Base-by-base conservation (phyloP, 2,888 invertebrate genomes). In the Gibbula magus region DNA sequence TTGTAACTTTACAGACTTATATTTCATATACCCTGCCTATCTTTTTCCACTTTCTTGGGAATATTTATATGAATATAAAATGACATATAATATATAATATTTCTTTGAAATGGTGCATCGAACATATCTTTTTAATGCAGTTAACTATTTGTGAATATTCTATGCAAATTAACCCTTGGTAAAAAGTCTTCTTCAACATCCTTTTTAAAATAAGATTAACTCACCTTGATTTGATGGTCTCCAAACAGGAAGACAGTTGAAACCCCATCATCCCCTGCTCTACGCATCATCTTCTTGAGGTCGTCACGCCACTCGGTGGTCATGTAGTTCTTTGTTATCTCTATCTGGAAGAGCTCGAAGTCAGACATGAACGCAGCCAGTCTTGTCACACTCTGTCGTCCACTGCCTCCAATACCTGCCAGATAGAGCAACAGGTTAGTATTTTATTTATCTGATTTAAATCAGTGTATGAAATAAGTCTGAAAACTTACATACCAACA, bases 401-500 rank as follows among this genome's bases (percentile, higher is more conserved):
- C 93, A 86, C 91, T 91, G 25, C 93, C 93, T 22, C 92, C 92
- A 82, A 92, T 92, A 78, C 92, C 92, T 92, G 83, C n/a, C n/a
- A n/a, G n/a, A n/a, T n/a, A n/a, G n/a, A n/a, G n/a, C n/a, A n/a
- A n/a, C n/a, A n/a, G n/a, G n/a, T n/a, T n/a, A n/a, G n/a, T n/a
- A n/a, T n/a, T n/a, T n/a, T n/a, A n/a, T n/a, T n/a, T n/a, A n/a
- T n/a, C n/a, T n/a, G n/a, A n/a, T n/a, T n/a, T n/a, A n/a, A n/a
- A n/a, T n/a, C n/a, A n/a, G n/a, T n/a, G n/a, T n/a, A n/a, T n/a
- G n/a, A n/a, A n/a, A n/a, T n/a, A n/a, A n/a, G n/a, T n/a, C n/a
- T n/a, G n/a, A n/a, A n/a, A n/a, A n/a, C n/a, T n/a, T n/a, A n/a
- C n/a, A n/a, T n/a, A n/a, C n/a, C n/a, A n/a, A n/a, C n/a, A n/a